Percentiles rank a stretch among this genome's conserved stretches.
phyloP scores from a whole-genome alignment of 1,140 invertebrate genomes.

The Aphelenchoides besseyi region DNA sequence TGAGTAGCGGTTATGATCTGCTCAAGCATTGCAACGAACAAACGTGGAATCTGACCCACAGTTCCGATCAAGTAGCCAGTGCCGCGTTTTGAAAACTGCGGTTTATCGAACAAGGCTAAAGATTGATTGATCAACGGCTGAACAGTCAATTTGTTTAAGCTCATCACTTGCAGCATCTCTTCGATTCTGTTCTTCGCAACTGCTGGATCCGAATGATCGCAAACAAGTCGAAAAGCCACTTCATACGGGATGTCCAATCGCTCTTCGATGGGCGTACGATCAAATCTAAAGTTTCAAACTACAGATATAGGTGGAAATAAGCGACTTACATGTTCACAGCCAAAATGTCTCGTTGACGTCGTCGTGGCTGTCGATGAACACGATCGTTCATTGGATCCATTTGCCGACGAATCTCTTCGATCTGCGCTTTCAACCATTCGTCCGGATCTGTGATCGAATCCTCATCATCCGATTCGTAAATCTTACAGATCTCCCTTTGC shows the following conservation, averaged over 20 bases:
- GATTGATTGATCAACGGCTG: slow-evolving; percentile 6
- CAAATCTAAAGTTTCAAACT: slow-evolving; percentile 4
- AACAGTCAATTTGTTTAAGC: not conserved
- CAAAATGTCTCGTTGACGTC: slow-evolving; percentile 16
- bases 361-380: not conserved
- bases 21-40: not conserved
- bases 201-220: not conserved
- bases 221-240: slow-evolving; percentile 5
- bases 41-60: not conserved
- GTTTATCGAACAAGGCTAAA: slow-evolving; percentile 2
- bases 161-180: not conserved
- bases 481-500: too few species aligned
- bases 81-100: not conserved
- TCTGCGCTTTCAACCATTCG: not conserved
- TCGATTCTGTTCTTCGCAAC: not conserved
- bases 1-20: not conserved
- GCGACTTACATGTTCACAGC: slow-evolving; percentile 15
- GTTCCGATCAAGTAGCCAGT: slow-evolving; percentile 1
- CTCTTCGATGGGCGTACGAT: slow-evolving; percentile 13
- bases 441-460: not conserved
- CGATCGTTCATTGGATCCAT: not conserved
- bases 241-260: slow-evolving; percentile 9
- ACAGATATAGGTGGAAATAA: not conserved
- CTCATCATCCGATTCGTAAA: not conserved
- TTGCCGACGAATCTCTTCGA: not conserved